These are phyloP conservation scores for Callyntrura guangdongensis DNA, from an alignment of 2,888 invertebrate genomes.

Conservation along the genomic window DNA sequence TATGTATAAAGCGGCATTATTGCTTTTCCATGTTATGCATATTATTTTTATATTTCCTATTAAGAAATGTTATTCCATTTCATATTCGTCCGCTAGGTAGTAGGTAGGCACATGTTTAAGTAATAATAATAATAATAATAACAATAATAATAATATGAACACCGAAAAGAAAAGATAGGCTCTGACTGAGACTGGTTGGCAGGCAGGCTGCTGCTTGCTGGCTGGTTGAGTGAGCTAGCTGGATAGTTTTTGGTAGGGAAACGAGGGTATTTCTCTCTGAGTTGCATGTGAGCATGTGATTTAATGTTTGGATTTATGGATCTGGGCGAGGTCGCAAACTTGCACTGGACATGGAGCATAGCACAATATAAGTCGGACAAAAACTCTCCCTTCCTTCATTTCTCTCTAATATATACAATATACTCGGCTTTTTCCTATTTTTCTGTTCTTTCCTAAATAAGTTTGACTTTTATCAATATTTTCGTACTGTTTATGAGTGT, in stretches of 20 bases:
- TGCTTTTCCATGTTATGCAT: constrained; percentile 11
- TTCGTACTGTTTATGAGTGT: constrained; percentile 77
- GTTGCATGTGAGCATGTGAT: constrained; percentile 78
- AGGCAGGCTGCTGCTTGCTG: neutral
- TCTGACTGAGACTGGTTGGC: constrained; percentile 12
- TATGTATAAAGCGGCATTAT: neutral
- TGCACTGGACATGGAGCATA: constrained; percentile 62
- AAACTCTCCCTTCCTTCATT: constrained; percentile 40
- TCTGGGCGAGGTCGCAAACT: constrained; percentile 80
- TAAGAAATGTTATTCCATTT: neutral
- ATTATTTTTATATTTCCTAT: constrained; percentile 41
- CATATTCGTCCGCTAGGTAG: neutral
- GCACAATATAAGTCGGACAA: constrained; percentile 17
- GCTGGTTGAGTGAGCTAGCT: constrained; percentile 32
- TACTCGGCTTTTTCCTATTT: constrained; percentile 1
- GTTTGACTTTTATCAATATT: constrained; percentile 79
- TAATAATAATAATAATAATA: no score
- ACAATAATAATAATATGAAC: constrained; percentile 45
- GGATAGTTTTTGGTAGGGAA: constrained; percentile 33
- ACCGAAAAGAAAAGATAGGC: constrained; percentile 39
- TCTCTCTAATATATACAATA: neutral
- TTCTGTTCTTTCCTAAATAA: constrained; percentile 71
- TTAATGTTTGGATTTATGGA: constrained; percentile 79
- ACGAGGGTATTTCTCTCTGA: constrained; percentile 69
- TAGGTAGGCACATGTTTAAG: neutral